These are phyloP conservation scores for Suncus etruscus DNA, from an alignment of 2,113 vertebrate genomes.

Conservation along the genomic window DNA sequence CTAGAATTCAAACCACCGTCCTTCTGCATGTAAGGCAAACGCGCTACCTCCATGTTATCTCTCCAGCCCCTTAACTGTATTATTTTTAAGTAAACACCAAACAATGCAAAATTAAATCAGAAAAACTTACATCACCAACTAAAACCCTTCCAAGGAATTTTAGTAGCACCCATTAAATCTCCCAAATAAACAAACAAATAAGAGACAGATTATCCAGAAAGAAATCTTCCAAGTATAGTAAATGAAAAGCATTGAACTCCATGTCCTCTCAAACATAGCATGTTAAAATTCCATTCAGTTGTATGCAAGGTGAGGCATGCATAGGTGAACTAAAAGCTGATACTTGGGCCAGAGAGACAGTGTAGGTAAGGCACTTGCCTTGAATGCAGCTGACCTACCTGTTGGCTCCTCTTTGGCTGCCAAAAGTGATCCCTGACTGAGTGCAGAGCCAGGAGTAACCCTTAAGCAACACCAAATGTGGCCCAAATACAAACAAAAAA, in stretches of 20 bases:
- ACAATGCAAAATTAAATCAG: not conserved
- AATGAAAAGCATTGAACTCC: not conserved
- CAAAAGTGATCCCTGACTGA: too few species aligned
- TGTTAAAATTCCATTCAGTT: not conserved
- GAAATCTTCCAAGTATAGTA: not conserved
- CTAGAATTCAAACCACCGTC: too few species aligned
- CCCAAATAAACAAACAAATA: slow-evolving; percentile 24
- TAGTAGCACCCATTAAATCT: not conserved
- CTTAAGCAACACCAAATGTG: too few species aligned
- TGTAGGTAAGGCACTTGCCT: too few species aligned
- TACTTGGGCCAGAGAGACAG: too few species aligned
- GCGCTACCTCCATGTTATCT: too few species aligned
- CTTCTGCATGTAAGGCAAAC: too few species aligned
- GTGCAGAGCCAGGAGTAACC: too few species aligned
- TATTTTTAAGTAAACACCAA: slow-evolving; percentile 22
- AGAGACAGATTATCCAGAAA: not conserved
- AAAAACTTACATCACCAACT: slow-evolving; percentile 8
- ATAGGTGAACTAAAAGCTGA: not conserved
- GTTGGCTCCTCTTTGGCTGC: too few species aligned
- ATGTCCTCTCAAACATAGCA: not conserved
- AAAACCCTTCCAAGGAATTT: slow-evolving; percentile 2
- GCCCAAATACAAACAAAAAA: too few species aligned
- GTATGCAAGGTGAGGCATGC: not conserved
- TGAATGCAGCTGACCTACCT: too few species aligned
- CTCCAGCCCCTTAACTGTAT: too few species aligned